These are phyloP conservation scores for Hydropsyche betteni DNA, from an alignment of 2,888 invertebrate genomes.

Conservation along the genomic window DNA sequence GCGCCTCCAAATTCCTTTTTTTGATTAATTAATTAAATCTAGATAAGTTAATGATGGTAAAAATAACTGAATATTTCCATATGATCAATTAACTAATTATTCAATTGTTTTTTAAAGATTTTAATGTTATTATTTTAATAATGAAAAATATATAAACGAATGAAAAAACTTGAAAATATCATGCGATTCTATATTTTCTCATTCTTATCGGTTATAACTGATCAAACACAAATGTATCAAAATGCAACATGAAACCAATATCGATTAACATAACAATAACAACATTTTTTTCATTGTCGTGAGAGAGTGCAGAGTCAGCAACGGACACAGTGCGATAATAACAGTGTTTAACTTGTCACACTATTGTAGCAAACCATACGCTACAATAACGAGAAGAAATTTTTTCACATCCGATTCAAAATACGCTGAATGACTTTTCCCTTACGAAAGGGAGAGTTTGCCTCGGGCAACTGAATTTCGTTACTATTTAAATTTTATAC, in stretches of 20 bases:
- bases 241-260: too few species aligned
- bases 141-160: too few species aligned
- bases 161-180: too few species aligned
- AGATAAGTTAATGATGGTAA: too few species aligned
- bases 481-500: conserved; percentile 13
- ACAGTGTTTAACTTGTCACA: conserved; percentile 50
- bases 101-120: too few species aligned
- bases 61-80: too few species aligned
- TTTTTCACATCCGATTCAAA: conserved; percentile 12
- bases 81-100: too few species aligned
- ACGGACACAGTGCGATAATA: conserved; percentile 42
- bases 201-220: too few species aligned
- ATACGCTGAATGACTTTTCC: conserved; percentile 10
- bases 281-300: conserved; percentile 17
- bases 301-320: conserved; percentile 8
- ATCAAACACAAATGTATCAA: too few species aligned
- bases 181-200: too few species aligned
- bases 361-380: conserved; percentile 40
- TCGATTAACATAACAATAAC: conserved; percentile 24
- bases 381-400: conserved; percentile 13
- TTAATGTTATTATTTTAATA: too few species aligned
- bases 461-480: conserved; percentile 11
- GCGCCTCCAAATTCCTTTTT: conserved; percentile 38
- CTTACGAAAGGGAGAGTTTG: conserved; percentile 1
- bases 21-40: not conserved